phyloP scores from a whole-genome alignment of 2,797 vertebrate genomes.

The Masticophis lateralis region DNA sequence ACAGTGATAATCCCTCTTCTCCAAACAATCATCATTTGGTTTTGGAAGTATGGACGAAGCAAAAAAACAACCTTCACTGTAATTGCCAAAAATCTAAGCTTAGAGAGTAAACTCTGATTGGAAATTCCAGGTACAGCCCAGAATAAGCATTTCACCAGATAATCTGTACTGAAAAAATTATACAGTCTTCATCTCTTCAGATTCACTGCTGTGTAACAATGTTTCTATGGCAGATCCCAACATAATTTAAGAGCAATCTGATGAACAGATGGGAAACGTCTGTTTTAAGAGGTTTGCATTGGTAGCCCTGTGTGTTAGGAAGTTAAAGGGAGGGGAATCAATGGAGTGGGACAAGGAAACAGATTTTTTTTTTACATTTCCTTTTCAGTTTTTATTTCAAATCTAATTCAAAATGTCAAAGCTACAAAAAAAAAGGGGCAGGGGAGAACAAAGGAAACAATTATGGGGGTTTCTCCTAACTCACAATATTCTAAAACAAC shows the following conservation, averaged over 20 bases:
- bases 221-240: neutral
- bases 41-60: neutral
- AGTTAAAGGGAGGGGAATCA: slow-evolving; percentile 40
- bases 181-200: slow-evolving; percentile 18
- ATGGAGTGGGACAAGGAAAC: slow-evolving; percentile 69
- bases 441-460: slow-evolving; percentile 66
- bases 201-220: neutral
- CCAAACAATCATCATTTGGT: neutral
- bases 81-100: neutral
- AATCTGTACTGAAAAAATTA: slow-evolving; percentile 11
- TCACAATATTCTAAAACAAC: slow-evolving; percentile 88
- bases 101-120: neutral
- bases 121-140: neutral
- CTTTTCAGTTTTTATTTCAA: slow-evolving; percentile 87
- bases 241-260: neutral
- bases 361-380: slow-evolving; percentile 58
- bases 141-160: slow-evolving; percentile 23
- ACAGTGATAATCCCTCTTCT: neutral
- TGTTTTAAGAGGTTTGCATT: slow-evolving; percentile 42
- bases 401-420: slow-evolving; percentile 88
- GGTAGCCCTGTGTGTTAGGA: slow-evolving; percentile 56
- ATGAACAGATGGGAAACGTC: slow-evolving; percentile 3
- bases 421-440: slow-evolving; percentile 83
- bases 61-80: neutral
- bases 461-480: slow-evolving; percentile 71